Base-by-base conservation (phyloP, 2,113 vertebrate species). In the Sceloporus undulatus region DNA sequence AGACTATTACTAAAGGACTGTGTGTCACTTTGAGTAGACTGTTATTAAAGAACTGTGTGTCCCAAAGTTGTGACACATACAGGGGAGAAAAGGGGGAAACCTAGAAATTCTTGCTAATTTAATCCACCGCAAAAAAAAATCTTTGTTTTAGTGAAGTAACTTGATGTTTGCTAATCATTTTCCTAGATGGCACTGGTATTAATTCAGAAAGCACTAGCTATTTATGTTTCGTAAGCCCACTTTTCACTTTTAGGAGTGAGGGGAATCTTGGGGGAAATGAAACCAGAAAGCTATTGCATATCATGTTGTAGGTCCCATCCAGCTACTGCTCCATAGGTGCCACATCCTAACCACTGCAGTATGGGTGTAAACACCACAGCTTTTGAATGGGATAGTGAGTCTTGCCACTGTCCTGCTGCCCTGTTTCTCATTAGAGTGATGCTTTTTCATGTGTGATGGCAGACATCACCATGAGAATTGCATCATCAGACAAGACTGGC, bases 81-180 rank as follows among this genome's bases (percentile, higher is more conserved):
- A 5, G 48, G 48, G 48, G 48, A 7, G 59, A 82, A 66, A 7
- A 29, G 52, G 65, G 25, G 1, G 16, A 48, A 7, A 4, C 21
- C 34, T 75, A 56, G 76, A 85, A 29, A 68, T 80, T 9, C n/a
- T n/a, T 40, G 23, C 23, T 56, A 3, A 54, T 10, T 1, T 23
- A 11, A 23, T 4, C 1, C 16, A 56, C 6, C 54, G 52, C 11
- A 56, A 6, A 10, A 21, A 34, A 75, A 16, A 0, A 0, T 1
- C 56, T 65, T 74, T 18, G 18, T 59, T n/a, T 68, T 73, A 73
- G 5, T 5, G 5, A 76, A 9, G 5, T 5, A 34, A 14, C 27
- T 38, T 62, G 66, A 3, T 65, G 56, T 48, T 66, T 40, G 21
- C 56, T 65, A 78, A 77, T 34, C 8, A 3, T 75, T 65, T 40